Base-by-base conservation (phyloP, 2,888 invertebrate genomes). In the Dione juno region DNA sequence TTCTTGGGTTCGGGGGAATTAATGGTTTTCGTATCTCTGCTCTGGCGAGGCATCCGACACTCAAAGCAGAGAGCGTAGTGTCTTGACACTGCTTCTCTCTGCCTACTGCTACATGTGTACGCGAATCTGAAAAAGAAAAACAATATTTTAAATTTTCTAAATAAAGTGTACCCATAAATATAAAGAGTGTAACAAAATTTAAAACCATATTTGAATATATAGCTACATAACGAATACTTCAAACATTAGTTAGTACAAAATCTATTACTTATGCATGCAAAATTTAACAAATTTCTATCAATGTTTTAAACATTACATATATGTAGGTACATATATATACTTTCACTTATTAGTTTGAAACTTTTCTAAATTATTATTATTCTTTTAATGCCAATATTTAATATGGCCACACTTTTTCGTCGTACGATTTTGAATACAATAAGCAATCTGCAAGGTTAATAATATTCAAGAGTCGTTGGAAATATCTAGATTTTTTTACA, bases 241-340 rank as follows among this genome's bases (percentile, higher is more conserved):
- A 19, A 14, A 43, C 0, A 21, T 21, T 28, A 19, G 5, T 19
- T 10, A 50, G 28, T 21, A 50, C 35, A 16, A 19, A 40, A 45
- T 45, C n/a, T 45, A 3, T 61, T 64, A 37, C 7, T 37, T 52
- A 48, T 16, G 35, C 14, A 64, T 64, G 48, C 40, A 64, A 40
- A 64, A 52, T 64, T 63, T 50, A 16, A 50, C 35, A 28, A 35
- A 45, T 61, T 45, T 61, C 45, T 61, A 45, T 45, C 45, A 8
- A n/a, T 28, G 13, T 45, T 45, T 45, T 45, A 61, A 45, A 61
- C 28, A 28, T 28, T 28, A 28, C n/a, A n/a, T n/a, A n/a, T n/a
- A n/a, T n/a, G n/a, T n/a, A n/a, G n/a, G n/a, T n/a, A n/a, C n/a
- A n/a, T 54, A 16, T 57, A 37, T 54, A n/a, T 37, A 61, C 45